A percentile compares a stretch with the other conserved stretches of the same genome.
phyloP scores from a whole-genome alignment of 1,140 invertebrate genomes.

The Heliconius himera region DNA sequence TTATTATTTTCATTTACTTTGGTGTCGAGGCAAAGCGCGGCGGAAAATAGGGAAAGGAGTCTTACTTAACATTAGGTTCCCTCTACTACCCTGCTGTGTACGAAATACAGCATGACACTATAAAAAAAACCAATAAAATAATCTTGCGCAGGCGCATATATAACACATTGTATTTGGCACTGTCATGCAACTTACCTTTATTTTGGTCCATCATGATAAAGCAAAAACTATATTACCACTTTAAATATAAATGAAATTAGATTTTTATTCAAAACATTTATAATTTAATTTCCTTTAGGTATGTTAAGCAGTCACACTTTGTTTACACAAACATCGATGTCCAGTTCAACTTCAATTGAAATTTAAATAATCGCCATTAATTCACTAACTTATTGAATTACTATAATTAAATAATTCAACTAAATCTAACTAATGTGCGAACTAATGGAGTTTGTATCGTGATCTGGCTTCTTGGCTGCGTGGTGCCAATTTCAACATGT shows the following conservation, averaged over 20 bases:
- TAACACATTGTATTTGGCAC: not conserved
- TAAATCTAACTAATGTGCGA: constrained; percentile 78
- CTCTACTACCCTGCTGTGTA: too few species aligned
- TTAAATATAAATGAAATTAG: not conserved
- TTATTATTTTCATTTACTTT: too few species aligned
- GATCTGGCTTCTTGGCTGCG: constrained; percentile 69
- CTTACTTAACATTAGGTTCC: too few species aligned
- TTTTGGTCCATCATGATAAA: constrained; percentile 55
- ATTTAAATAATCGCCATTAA: constrained; percentile 77
- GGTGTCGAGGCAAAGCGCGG: too few species aligned
- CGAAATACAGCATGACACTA: too few species aligned
- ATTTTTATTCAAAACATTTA: constrained; percentile 6
- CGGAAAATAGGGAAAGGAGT: too few species aligned
- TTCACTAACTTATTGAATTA: constrained; percentile 78
- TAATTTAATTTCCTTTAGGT: constrained; percentile 29
- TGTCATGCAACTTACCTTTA: constrained; percentile 61
- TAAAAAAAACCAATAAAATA: not conserved
- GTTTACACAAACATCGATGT: constrained; percentile 52
- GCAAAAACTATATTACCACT: not conserved
- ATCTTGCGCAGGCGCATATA: not conserved
- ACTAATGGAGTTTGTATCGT: constrained; percentile 75
- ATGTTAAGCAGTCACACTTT: constrained; percentile 46
- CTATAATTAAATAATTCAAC: constrained; percentile 80
- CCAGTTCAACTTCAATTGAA: constrained; percentile 61
- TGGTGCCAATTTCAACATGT: constrained; percentile 62